Base-by-base conservation (phyloP, 2,113 vertebrate species). In the Verasper variegatus region DNA sequence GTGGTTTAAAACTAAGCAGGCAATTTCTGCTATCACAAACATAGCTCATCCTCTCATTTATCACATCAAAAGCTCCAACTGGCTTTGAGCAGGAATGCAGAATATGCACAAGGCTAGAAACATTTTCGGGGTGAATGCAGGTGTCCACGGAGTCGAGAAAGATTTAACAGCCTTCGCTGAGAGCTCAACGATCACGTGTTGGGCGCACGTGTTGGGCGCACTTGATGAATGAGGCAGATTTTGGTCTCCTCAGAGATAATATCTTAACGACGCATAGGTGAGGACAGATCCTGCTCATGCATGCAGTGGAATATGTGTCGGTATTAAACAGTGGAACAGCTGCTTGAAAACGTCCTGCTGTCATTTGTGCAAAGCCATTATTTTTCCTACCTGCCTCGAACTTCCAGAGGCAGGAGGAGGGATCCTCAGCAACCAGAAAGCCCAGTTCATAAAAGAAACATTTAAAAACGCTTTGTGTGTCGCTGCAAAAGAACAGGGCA, bases 401-500 rank as follows among this genome's bases (percentile, higher is more conserved):
- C 84, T 57, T 65, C 68, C 69, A 58, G 54, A 52, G 68, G 51
- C 79, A 54, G 58, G 80, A 78, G 15, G 17, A 55, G 37, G 10
- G 17, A 60, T 82, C 26, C 61, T 78, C 81, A 68, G 75, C 66
- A 79, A 76, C 45, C 35, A 65, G 74, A 83, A 73, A 73, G 80
- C 74, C 68, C 73, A 76, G 64, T 66, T 84, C 26, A 14, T 79
- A 69, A 85, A 90, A 77, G n/a, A 23, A 58, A 27, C 2, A 6
- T 26, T 31, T 5, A 5, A 47, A 45, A 49, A 18, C 26, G 45
- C 31, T 31, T 6, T 31, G 24, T 75, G 78, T 71, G 78, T 26
- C 2, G 21, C 74, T 86, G 77, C 3, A 80, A 82, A 31, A 87
- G 67, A 76, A 76, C 26, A 81, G 69, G 76, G 86, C 78, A 85